These are phyloP conservation scores for Pygoscelis antarcticus DNA, from an alignment of 2,113 vertebrate species.

Conservation along the genomic window DNA sequence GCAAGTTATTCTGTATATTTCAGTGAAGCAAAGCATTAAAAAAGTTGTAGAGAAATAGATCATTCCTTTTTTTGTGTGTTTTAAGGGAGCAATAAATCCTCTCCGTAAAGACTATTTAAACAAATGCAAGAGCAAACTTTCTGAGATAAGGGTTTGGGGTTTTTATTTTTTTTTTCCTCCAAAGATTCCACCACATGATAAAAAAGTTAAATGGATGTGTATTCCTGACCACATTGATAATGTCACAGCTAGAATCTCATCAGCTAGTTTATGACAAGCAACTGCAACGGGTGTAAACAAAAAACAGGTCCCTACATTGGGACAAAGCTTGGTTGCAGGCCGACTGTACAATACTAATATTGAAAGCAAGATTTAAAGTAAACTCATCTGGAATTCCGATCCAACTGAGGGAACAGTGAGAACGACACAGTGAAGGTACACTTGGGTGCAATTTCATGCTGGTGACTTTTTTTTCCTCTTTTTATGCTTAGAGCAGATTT, in stretches of 20 bases:
- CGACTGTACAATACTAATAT: neutral
- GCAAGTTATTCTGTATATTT: constrained; percentile 27
- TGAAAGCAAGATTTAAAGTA: neutral
- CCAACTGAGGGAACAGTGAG: constrained; percentile 43
- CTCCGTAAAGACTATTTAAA: neutral
- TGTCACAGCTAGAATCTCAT: neutral
- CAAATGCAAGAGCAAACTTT: constrained; percentile 30
- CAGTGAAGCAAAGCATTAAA: constrained; percentile 43
- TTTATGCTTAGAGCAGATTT: constrained; percentile 67
- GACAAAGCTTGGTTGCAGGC: constrained; percentile 13
- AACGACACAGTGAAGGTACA: constrained; percentile 74
- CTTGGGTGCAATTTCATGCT: constrained; percentile 77
- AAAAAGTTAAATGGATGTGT: neutral
- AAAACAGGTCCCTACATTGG: neutral
- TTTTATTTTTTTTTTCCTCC: neutral
- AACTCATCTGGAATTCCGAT: constrained; percentile 43
- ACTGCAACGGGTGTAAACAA: constrained; percentile 1
- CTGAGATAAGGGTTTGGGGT: neutral
- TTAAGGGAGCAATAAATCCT: neutral
- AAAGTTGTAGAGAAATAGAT: neutral
- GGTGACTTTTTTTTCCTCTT: constrained; percentile 70
- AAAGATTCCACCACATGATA: neutral
- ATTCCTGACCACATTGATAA: neutral
- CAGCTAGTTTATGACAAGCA: neutral
- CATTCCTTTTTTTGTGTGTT: neutral